Evolutionary conservation across 2,888 invertebrate genomes (phyloP).

Genomic region (Trichogramma evanescens): DNA sequence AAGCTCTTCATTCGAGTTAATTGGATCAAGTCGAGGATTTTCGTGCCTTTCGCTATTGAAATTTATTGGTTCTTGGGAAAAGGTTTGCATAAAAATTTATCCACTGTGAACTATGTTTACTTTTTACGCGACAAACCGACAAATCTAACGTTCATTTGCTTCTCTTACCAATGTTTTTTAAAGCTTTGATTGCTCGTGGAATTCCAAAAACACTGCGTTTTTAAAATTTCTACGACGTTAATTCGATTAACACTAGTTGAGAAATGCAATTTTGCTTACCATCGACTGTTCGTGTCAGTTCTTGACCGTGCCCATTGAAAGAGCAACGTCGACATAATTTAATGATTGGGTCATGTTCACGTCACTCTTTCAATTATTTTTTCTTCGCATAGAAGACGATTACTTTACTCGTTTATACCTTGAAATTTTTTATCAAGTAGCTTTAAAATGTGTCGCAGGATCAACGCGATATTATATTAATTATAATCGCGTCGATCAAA

Average conservation of each 20-base stretch:
- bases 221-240: too few relatives aligned
- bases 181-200: too few relatives aligned
- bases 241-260: too few relatives aligned
- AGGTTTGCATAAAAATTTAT: slow-evolving; percentile 5
- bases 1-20: too few relatives aligned
- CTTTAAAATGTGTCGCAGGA: slow-evolving; percentile 42
- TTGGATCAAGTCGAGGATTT: not conserved
- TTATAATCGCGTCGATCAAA: slow-evolving; percentile 39
- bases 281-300: too few relatives aligned
- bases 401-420: not conserved
- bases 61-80: slow-evolving; percentile 27
- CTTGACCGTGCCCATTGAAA: too few relatives aligned
- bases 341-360: too few relatives aligned
- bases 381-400: slow-evolving; percentile 32
- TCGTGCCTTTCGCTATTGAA: not conserved
- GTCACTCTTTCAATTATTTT: not conserved
- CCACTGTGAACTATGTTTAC: not conserved
- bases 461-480: slow-evolving; percentile 34
- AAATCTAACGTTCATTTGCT: slow-evolving; percentile 15
- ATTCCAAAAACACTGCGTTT: too few relatives aligned
- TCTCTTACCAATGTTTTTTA: too few relatives aligned
- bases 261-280: too few relatives aligned
- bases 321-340: too few relatives aligned
- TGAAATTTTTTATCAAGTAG: not conserved
- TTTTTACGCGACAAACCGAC: not conserved